Percentiles rank a stretch among this genome's conserved stretches.
Evolutionary conservation across 2,888 invertebrate genomes (phyloP).

Genomic region (Stenodema calcarata): DNA sequence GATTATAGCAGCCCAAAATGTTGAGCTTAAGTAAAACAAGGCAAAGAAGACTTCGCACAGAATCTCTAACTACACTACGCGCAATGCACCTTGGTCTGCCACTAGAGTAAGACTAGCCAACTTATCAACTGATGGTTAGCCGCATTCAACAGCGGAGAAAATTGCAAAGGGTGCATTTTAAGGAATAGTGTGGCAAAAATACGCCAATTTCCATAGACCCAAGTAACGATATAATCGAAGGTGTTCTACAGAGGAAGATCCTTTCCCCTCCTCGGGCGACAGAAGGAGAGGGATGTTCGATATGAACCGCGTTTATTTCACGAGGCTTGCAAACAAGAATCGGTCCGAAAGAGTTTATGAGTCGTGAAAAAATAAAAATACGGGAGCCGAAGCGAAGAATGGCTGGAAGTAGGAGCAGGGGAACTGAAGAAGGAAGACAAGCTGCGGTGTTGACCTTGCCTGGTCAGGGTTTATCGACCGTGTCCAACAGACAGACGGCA

Average conservation of each 20-base stretch:
- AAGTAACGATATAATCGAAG: neutral
- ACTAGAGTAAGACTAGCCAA: no score
- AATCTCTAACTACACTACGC: no score
- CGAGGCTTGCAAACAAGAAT: conserved; percentile 15
- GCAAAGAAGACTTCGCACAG: no score
- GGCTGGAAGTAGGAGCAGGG: neutral
- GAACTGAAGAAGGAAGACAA: neutral
- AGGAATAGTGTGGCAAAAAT: neutral
- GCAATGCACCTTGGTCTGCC: no score
- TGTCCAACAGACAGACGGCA: conserved; percentile 7
- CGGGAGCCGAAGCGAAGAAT: neutral
- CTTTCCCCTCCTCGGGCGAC: neutral
- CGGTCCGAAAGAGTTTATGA: conserved; percentile 35
- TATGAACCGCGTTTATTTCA: neutral
- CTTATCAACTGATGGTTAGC: no score
- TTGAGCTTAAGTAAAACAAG: no score
- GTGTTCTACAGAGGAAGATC: neutral
- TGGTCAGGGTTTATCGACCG: conserved; percentile 46
- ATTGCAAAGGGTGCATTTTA: no score
- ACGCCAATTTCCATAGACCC: neutral
- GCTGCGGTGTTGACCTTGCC: conserved; percentile 27
- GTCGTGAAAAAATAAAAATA: conserved; percentile 19
- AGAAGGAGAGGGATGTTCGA: neutral
- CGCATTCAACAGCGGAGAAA: no score
- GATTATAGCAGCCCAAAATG: no score